Evolutionary conservation across 2,113 vertebrate species (phyloP).

Genomic region (Urocitellus parryii): DNA sequence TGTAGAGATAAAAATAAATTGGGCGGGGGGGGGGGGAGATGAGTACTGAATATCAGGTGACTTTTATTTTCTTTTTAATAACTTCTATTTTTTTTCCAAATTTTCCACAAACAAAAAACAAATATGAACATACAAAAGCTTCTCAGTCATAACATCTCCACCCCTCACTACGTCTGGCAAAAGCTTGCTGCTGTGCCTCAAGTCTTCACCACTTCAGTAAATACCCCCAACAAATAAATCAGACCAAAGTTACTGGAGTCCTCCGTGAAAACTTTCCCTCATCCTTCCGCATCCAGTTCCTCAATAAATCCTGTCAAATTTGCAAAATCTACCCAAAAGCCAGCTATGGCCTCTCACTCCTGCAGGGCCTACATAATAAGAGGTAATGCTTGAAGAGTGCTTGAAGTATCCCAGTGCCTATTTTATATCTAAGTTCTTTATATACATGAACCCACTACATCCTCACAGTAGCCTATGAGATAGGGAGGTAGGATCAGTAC

Average conservation of each 20-base stretch:
- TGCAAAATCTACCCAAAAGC: neutral
- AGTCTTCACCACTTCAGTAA: neutral
- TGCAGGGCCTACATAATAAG: neutral
- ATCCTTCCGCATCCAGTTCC: neutral
- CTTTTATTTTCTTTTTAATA: neutral
- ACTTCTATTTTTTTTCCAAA: neutral
- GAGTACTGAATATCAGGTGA: neutral
- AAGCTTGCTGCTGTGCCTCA: neutral
- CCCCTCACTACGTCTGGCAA: neutral
- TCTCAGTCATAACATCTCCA: neutral
- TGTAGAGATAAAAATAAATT: neutral
- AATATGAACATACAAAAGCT: neutral
- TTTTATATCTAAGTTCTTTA: neutral
- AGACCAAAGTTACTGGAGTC: neutral
- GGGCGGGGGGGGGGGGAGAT: no score
- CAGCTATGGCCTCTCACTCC: neutral
- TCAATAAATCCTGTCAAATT: neutral
- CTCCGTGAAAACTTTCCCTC: neutral
- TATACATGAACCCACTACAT: neutral
- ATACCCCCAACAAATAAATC: neutral
- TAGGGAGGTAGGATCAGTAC: neutral
- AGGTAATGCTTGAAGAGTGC: neutral
- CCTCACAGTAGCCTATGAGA: neutral
- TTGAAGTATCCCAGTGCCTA: neutral
- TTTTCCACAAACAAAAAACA: neutral